Percentiles rank a stretch among this genome's conserved stretches.
Conservation (phyloP, 2,888 invertebrate genomes). For the Stenchaetothrips biformis region DNA sequence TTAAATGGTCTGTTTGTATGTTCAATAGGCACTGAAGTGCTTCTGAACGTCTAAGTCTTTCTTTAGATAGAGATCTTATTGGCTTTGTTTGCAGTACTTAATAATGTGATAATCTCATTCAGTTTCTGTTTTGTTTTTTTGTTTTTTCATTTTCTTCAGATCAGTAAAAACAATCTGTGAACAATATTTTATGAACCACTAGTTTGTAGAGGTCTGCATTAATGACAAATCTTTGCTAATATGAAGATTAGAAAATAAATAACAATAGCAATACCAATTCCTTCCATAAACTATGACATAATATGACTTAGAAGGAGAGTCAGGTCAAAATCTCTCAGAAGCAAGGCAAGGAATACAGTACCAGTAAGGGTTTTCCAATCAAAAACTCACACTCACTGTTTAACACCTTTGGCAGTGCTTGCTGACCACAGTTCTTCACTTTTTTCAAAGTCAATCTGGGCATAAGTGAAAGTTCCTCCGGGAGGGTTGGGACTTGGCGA, state of each 20-base stretch:
- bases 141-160: no score
- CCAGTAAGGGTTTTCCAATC: not conserved
- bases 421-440: conserved; percentile 48
- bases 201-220: not conserved
- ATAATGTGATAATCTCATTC: conserved; percentile 10
- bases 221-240: not conserved
- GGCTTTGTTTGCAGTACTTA: not conserved
- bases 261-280: conserved; percentile 3
- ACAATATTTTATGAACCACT: not conserved
- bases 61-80: not conserved
- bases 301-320: not conserved
- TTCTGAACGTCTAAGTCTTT: not conserved
- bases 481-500: conserved; percentile 41
- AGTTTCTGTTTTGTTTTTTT: not conserved
- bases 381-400: not conserved
- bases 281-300: not conserved
- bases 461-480: conserved; percentile 57
- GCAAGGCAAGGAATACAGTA: not conserved
- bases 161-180: not conserved
- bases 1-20: not conserved
- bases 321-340: not conserved
- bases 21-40: not conserved
- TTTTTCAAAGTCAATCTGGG: conserved; percentile 74
- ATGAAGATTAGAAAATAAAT: not conserved
- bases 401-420: not conserved